phyloP scores from a whole-genome alignment of 2,797 vertebrate species.

The Sternarchorhynchus goeldii region DNA sequence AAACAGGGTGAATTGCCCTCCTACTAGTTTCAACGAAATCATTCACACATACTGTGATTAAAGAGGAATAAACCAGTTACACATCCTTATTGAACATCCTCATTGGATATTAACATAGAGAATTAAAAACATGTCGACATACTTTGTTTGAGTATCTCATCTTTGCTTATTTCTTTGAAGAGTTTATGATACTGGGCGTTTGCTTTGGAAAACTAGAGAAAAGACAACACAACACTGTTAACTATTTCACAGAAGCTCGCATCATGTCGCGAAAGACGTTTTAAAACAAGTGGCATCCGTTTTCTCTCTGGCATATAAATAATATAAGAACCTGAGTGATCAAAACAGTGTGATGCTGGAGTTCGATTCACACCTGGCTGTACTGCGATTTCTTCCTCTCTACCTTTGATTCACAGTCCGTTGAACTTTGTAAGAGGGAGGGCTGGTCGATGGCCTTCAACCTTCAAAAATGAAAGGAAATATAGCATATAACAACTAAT shows the following conservation, averaged over 20 bases:
- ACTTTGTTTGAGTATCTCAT: slow-evolving; percentile 91
- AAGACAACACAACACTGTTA: neutral
- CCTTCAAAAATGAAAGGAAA: slow-evolving; percentile 65
- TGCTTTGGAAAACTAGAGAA: slow-evolving; percentile 84
- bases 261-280: too few species aligned
- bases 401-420: slow-evolving; percentile 79
- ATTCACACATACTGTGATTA: neutral
- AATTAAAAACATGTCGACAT: slow-evolving; percentile 62
- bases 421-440: slow-evolving; percentile 64
- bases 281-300: too few species aligned
- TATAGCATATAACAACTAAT: slow-evolving; percentile 21
- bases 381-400: slow-evolving; percentile 85
- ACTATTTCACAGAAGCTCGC: too few species aligned
- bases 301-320: neutral
- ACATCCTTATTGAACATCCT: neutral
- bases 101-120: neutral
- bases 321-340: neutral
- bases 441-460: slow-evolving; percentile 79
- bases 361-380: slow-evolving; percentile 75
- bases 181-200: slow-evolving; percentile 94
- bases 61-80: neutral
- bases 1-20: neutral
- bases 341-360: neutral
- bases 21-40: neutral
- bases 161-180: slow-evolving; percentile 88